Conservation (phyloP, 1,140 invertebrate genomes). For the Ruditapes philippinarum region DNA sequence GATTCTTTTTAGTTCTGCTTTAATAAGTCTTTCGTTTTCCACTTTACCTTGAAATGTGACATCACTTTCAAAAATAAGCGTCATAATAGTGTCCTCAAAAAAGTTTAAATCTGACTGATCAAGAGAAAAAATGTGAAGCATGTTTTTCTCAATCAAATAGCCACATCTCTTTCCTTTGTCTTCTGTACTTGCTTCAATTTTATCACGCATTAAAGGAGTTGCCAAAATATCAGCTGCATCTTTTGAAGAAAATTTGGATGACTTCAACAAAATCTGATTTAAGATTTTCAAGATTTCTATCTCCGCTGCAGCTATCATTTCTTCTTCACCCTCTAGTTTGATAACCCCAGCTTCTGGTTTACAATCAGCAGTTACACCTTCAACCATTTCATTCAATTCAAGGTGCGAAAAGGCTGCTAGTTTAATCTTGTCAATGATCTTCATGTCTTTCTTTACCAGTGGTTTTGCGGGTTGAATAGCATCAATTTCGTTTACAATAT, state of each 20-base stretch:
- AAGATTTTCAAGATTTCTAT: background rate
- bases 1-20: background rate
- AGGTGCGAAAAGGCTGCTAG: background rate
- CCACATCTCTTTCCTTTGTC: constrained; percentile 1
- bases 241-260: background rate
- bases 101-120: background rate
- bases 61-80: background rate
- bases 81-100: background rate
- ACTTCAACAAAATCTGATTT: background rate
- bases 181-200: constrained; percentile 5
- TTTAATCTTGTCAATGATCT: background rate
- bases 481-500: background rate
- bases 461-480: constrained; percentile 11
- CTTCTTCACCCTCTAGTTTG: background rate
- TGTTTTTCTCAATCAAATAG: background rate
- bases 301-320: background rate
- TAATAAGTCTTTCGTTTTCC: background rate
- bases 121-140: background rate
- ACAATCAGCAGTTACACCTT: background rate
- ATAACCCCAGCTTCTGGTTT: background rate
- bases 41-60: constrained; percentile 17
- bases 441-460: background rate
- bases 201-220: background rate
- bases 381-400: background rate
- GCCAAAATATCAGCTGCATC: background rate